phyloP scores from a whole-genome alignment of 2,113 vertebrate genomes.

The Rhipidura dahli region DNA sequence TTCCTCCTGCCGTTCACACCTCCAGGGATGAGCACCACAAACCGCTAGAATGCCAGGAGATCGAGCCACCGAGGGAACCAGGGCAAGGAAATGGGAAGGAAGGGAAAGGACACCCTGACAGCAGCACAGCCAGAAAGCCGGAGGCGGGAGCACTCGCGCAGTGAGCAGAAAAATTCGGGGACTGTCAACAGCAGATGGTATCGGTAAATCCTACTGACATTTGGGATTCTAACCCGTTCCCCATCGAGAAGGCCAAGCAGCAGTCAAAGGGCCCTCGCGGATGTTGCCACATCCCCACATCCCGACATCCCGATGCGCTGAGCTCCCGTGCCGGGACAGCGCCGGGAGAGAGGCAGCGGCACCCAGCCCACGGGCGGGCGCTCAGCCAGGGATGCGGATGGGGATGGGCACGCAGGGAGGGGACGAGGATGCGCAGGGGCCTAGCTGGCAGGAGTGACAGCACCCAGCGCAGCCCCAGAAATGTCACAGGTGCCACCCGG shows the following conservation, averaged over 20 bases:
- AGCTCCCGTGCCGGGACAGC: background rate
- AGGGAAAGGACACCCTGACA: background rate
- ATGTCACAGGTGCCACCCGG: background rate
- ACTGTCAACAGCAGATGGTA: constrained; percentile 6
- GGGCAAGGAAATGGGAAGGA: background rate
- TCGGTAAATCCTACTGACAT: background rate
- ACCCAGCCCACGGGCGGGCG: accelerated
- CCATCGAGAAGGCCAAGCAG: background rate
- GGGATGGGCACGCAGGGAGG: accelerated
- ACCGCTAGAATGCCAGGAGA: background rate
- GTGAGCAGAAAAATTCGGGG: background rate
- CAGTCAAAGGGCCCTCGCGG: background rate
- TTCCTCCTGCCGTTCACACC: background rate
- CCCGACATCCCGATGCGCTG: no score
- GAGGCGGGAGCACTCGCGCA: background rate
- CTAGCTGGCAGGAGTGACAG: accelerated
- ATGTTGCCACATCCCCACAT: constrained; percentile 22
- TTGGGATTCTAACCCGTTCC: background rate
- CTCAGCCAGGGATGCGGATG: background rate
- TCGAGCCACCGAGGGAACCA: background rate
- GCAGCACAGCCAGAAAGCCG: background rate
- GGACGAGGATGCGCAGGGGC: accelerated
- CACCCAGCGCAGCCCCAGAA: background rate
- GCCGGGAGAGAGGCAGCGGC: accelerated
- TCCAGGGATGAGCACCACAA: background rate